phyloP scores from a whole-genome alignment of 1,140 invertebrate species.

The Pygmarrhopalites habei region DNA sequence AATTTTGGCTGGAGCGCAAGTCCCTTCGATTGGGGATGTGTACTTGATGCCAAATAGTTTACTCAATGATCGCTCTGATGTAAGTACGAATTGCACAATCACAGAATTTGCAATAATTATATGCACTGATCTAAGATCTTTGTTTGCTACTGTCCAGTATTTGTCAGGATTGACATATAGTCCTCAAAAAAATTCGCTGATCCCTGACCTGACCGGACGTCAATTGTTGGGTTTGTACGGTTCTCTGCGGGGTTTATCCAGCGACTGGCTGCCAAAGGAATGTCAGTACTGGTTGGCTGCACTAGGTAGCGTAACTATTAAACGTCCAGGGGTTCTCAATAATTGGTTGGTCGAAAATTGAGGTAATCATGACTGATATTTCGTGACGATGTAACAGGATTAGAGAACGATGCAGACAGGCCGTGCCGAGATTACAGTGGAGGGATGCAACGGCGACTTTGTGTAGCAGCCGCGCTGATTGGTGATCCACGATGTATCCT shows the following conservation, averaged over 20 bases:
- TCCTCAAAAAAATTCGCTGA: not conserved
- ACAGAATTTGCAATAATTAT: not conserved
- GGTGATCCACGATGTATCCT: conserved; percentile 47
- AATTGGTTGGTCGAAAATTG: too few relatives aligned
- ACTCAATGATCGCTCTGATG: conserved; percentile 43
- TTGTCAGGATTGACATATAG: conserved; percentile 3
- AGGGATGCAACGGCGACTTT: conserved; percentile 54
- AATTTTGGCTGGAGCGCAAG: conserved; percentile 6
- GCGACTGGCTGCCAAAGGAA: not conserved
- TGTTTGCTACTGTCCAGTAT: not conserved
- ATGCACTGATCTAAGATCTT: not conserved
- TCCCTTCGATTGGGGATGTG: conserved; percentile 10
- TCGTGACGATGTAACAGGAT: too few relatives aligned
- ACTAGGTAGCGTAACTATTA: too few relatives aligned
- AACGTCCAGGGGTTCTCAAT: too few relatives aligned
- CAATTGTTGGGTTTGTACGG: not conserved
- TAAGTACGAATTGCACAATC: not conserved
- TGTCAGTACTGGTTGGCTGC: conserved; percentile 5
- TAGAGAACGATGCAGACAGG: conserved; percentile 1
- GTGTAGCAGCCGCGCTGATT: conserved; percentile 52
- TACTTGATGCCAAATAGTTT: conserved; percentile 46
- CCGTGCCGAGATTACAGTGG: conserved; percentile 38
- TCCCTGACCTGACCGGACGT: conserved; percentile 7
- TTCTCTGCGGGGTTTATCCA: not conserved
- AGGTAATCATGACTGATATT: not conserved